Base-by-base conservation (phyloP, 2,797 vertebrate species). In the Cirrhinus molitorella region DNA sequence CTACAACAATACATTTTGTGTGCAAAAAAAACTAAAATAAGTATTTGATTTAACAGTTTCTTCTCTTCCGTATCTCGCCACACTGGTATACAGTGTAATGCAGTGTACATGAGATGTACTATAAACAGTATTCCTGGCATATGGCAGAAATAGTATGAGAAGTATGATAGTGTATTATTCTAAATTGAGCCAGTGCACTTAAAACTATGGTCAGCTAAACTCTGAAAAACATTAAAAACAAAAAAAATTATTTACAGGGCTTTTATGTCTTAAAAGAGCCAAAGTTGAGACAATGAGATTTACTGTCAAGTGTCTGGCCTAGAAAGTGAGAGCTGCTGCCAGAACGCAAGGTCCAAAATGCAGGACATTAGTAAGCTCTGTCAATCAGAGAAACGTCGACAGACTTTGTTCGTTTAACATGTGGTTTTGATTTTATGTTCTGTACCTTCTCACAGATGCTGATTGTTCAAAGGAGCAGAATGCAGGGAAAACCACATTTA, bases 351-450 rank as follows among this genome's bases (percentile, higher is more conserved):
- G 23, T n/a, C n/a, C 23, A 63, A 49, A 61, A 63, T 23, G 45
- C 80, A 73, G 70, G 37, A 63, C 34, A 4, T 68, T 55, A 71
- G 51, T 34, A 73, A 63, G 28, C 28, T 37, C n/a, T 45, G 47
- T 66, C 71, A 75, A 83, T 83, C 71, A 51, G n/a, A 55, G 17
- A 55, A 37, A 66, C 31, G 68, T 13, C 19, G 40, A 65, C n/a
- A 65, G 28, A 73, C 59, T 51, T 31, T 66, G 57, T 74, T n/a
- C n/a, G 45, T 74, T 21, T n/a, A 34, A 53, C 71, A 82, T 82
- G 80, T 82, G 80, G 47, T 74, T 75, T 21, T 63, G 59, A 82
- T 82, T 82, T 82, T 10, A 75, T 13, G 61, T 40, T 82, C 80
- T 82, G 71, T 82, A 82, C 34, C 71, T 75, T 74, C 34, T 67